Percentiles rank a stretch among this genome's conserved stretches.
These are phyloP conservation scores for Epinotia demarniana DNA, from an alignment of 2,888 invertebrate genomes.

Conservation along the genomic window DNA sequence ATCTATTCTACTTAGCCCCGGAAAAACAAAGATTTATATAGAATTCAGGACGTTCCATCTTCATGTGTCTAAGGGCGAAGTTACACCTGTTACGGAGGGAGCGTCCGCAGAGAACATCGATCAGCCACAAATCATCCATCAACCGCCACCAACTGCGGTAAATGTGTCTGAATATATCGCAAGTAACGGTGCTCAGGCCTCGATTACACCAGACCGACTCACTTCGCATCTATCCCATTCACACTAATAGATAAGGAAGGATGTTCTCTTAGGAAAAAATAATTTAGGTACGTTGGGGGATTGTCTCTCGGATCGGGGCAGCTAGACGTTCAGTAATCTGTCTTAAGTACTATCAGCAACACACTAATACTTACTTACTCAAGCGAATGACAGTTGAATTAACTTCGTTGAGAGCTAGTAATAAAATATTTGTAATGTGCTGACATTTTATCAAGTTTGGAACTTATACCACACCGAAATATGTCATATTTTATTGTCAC, in stretches of 20 bases:
- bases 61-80: slow-evolving; percentile 32
- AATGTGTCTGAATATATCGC: slow-evolving; percentile 29
- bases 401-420: too few species aligned
- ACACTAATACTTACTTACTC: not conserved
- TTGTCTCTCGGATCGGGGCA: not conserved
- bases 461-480: too few species aligned
- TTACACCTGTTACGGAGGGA: slow-evolving; percentile 36
- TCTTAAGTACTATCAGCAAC: slow-evolving; percentile 4
- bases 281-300: not conserved
- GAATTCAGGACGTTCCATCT: slow-evolving; percentile 14
- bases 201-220: slow-evolving; percentile 7
- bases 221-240: not conserved
- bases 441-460: too few species aligned
- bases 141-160: slow-evolving; percentile 35
- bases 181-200: slow-evolving; percentile 19
- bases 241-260: not conserved
- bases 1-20: not conserved
- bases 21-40: slow-evolving; percentile 13
- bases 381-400: too few species aligned
- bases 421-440: too few species aligned
- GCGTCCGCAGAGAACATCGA: slow-evolving; percentile 37
- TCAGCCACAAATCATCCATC: slow-evolving; percentile 44
- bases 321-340: not conserved
- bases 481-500: too few species aligned
- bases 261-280: not conserved